Conservation (phyloP, 2,888 invertebrate species). For the Pollenia angustigena region DNA sequence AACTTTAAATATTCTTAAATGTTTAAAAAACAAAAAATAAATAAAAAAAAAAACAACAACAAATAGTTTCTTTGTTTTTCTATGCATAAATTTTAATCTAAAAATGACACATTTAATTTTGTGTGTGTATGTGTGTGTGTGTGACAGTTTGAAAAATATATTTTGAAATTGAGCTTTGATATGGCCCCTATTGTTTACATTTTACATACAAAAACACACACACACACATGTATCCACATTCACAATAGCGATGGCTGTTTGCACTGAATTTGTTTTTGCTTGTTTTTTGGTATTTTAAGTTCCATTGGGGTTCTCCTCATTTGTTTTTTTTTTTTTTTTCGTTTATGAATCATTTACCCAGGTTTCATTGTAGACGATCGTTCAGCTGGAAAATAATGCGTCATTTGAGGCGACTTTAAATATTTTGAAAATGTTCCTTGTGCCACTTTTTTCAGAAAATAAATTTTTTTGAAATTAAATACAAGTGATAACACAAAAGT, state of each 20-base stretch:
- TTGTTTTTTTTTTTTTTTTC: neutral
- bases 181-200: constrained; percentile 43
- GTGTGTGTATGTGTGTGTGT: neutral
- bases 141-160: constrained; percentile 10
- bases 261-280: neutral
- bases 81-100: constrained; percentile 52
- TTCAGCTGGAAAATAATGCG: constrained; percentile 62
- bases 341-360: constrained; percentile 60
- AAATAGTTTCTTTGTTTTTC: constrained; percentile 61
- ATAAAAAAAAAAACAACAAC: neutral
- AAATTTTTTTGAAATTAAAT: constrained; percentile 7
- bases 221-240: neutral
- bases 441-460: constrained; percentile 23
- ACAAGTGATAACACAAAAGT: too few relatives aligned
- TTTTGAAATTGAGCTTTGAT: constrained; percentile 56
- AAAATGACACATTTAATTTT: constrained; percentile 59
- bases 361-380: constrained; percentile 36
- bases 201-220: neutral
- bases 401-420: constrained; percentile 45
- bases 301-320: constrained; percentile 42
- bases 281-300: constrained; percentile 32
- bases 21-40: constrained; percentile 11
- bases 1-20: constrained; percentile 47
- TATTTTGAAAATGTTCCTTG: constrained; percentile 13
- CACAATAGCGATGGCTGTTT: neutral